A percentile compares a stretch with the other conserved stretches of the same genome.
Evolutionary conservation across 2,888 invertebrate genomes (phyloP).

Genomic region (Andrena camellia): DNA sequence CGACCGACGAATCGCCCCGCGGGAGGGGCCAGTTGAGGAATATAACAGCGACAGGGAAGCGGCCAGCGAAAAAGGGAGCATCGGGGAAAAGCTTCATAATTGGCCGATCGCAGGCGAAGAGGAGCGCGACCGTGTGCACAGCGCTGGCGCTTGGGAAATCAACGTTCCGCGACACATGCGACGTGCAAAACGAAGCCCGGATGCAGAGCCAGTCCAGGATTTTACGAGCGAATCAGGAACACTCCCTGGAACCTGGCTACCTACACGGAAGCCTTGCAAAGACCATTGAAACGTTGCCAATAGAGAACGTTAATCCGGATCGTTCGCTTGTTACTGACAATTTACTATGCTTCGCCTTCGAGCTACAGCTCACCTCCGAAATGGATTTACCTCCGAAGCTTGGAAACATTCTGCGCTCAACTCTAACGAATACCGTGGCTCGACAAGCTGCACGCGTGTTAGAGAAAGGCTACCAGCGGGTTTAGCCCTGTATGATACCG

Average conservation of each 20-base stretch:
- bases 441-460: slow-evolving; percentile 1
- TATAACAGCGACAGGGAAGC: not conserved
- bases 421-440: not conserved
- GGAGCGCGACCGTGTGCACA: slow-evolving; percentile 19
- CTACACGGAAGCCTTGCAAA: slow-evolving; percentile 39
- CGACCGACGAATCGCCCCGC: not conserved
- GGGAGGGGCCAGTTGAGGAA: not conserved
- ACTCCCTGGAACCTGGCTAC: slow-evolving; percentile 17
- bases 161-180: slow-evolving; percentile 59
- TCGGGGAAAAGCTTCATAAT: slow-evolving; percentile 50
- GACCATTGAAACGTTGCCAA: slow-evolving; percentile 66
- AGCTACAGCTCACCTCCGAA: slow-evolving; percentile 13
- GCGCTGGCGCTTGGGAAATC: slow-evolving; percentile 58
- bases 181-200: slow-evolving; percentile 44
- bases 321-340: slow-evolving; percentile 55
- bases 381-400: slow-evolving; percentile 28
- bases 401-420: slow-evolving; percentile 20
- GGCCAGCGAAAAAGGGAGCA: slow-evolving; percentile 1
- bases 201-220: slow-evolving; percentile 21
- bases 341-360: slow-evolving; percentile 48
- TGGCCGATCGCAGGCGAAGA: slow-evolving; percentile 31
- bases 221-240: slow-evolving; percentile 56
- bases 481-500: slow-evolving; percentile 1
- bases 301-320: slow-evolving; percentile 66
- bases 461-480: not conserved